These are phyloP conservation scores for Alentia gelatinosa DNA, from an alignment of 2,888 invertebrate genomes.

Conservation along the genomic window DNA sequence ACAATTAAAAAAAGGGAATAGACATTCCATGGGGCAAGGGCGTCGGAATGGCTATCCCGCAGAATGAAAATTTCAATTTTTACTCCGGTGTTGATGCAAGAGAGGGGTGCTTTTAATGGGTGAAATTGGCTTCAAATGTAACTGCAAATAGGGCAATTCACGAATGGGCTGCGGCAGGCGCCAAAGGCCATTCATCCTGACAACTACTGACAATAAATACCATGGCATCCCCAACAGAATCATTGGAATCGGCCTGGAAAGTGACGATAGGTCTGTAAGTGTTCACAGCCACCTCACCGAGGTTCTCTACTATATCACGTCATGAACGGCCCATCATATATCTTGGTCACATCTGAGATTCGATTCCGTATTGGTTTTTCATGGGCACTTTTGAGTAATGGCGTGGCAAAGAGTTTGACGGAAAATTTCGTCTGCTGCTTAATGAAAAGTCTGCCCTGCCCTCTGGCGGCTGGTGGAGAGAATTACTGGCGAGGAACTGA, in stretches of 20 bases:
- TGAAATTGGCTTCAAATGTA: slow-evolving; percentile 32
- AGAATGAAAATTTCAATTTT: slow-evolving; percentile 35
- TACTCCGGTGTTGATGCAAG: not conserved
- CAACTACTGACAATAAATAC: slow-evolving; percentile 6
- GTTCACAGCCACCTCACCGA: too few relatives aligned
- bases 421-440: not conserved
- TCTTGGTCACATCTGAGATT: too few relatives aligned
- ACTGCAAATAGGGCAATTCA: slow-evolving; percentile 35
- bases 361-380: too few relatives aligned
- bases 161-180: not conserved
- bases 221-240: not conserved
- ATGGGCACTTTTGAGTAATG: too few relatives aligned
- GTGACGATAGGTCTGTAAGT: too few relatives aligned
- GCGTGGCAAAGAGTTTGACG: not conserved
- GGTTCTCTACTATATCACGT: too few relatives aligned
- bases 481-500: not conserved
- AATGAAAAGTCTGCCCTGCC: not conserved
- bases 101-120: slow-evolving; percentile 5
- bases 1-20: slow-evolving; percentile 38
- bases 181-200: not conserved
- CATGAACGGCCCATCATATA: too few relatives aligned
- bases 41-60: not conserved
- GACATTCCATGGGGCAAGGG: slow-evolving; percentile 15
- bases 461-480: not conserved
- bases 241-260: not conserved